phyloP scores from a whole-genome alignment of 2,797 vertebrate genomes.

The Strix occidentalis region DNA sequence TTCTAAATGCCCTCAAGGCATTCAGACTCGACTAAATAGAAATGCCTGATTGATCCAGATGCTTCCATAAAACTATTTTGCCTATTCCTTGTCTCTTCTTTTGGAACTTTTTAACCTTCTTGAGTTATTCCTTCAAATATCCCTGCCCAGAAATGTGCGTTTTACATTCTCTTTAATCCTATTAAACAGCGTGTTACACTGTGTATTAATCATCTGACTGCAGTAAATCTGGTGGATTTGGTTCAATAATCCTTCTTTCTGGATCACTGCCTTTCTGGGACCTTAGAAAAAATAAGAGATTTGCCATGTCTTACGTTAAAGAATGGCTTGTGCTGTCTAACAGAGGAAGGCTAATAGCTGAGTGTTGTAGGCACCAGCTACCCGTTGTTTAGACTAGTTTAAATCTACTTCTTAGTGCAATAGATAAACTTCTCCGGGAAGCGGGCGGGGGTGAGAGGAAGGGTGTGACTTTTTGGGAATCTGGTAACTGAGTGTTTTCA shows the following conservation, averaged over 20 bases:
- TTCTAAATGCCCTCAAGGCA: background rate
- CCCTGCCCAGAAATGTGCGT: constrained; percentile 22
- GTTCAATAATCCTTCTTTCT: constrained; percentile 53
- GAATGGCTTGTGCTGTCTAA: background rate
- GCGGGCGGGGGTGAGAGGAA: background rate
- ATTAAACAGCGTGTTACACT: constrained; percentile 16
- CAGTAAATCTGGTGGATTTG: constrained; percentile 59
- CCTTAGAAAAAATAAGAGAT: constrained; percentile 20
- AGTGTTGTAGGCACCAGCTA: background rate
- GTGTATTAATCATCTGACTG: constrained; percentile 67
- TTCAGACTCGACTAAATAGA: background rate
- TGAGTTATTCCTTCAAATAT: constrained; percentile 5
- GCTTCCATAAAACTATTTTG: background rate
- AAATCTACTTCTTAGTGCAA: background rate
- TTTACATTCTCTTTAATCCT: constrained; percentile 50
- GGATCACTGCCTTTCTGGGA: constrained; percentile 55
- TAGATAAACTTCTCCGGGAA: background rate
- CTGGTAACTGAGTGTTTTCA: constrained; percentile 21
- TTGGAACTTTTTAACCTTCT: background rate
- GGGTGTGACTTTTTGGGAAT: background rate
- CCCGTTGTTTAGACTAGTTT: background rate
- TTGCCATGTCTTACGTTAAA: background rate
- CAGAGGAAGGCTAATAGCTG: background rate
- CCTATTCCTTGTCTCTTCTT: background rate
- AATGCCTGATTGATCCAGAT: background rate